Evolutionary conservation across 2,797 vertebrate genomes (phyloP), one percentile per base, ranked within the genome.

Genomic region (Sebastes glaucus): DNA sequence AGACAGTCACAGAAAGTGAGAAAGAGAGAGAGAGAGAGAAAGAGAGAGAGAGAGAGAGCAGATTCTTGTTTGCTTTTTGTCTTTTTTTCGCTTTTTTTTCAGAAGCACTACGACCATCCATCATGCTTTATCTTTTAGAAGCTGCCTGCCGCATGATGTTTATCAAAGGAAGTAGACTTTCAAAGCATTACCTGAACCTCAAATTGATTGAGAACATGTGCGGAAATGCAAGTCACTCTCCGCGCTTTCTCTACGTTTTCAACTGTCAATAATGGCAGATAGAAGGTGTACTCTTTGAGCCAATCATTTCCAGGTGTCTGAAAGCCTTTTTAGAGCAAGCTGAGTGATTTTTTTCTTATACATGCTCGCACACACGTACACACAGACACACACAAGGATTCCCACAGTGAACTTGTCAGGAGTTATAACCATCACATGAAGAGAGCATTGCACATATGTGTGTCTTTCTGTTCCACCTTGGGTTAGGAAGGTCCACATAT

Each of bases 281-380:
- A 78, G 64, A 89, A 73, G 65, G 87, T 83, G 83, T 90, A 84
- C 82, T 74, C 77, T 92, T 91, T 91, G 68, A 84, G 69, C 52
- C 86, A 90, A 90, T 91, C 89, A 91, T 80, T 90, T 91, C 87
- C 88, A 92, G 89, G 83, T 89, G 84, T 88, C 86, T 91, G 86
- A 82, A 83, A 88, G 84, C 68, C 76, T 61, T 88, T 91, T 90
- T 71, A 81, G 65, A 76, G 82, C 64, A 66, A 69, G 78, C 13
- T 2, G 81, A 77, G 71, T 49, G 55, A 73, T 65, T 79, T 78
- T 77, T 35, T 30, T 74, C 28, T 38, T 7, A 30, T 57, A 35
- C 53, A 65, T 60, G 28, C 65, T 72, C 62, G 68, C 75, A 73
- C 53, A 68, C 35, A 81, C 77, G 75, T 23, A 32, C 49, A 65